Conservation (phyloP, 2,888 invertebrate genomes). For the Dusona sp. region DNA sequence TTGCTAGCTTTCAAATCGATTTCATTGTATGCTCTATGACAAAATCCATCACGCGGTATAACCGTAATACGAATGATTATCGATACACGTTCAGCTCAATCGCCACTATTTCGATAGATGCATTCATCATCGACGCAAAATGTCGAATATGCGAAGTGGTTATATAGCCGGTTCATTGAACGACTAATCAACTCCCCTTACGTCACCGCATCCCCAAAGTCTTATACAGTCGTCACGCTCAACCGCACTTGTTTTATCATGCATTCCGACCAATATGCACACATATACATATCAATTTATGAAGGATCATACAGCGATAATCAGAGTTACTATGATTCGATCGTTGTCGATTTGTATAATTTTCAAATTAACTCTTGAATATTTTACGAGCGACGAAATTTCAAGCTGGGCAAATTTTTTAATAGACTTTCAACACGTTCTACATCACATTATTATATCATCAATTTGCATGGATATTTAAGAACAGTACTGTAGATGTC, state of each 20-base stretch:
- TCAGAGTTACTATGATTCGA: background rate
- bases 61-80: background rate
- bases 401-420: background rate
- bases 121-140: slow-evolving; percentile 18
- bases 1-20: background rate
- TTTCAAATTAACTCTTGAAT: background rate
- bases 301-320: background rate
- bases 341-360: background rate
- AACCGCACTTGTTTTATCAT: slow-evolving; percentile 11
- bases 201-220: slow-evolving; percentile 12
- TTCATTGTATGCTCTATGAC: background rate
- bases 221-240: slow-evolving; percentile 9
- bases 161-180: slow-evolving; percentile 1
- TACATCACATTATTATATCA: background rate
- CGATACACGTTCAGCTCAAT: background rate
- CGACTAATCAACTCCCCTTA: slow-evolving; percentile 20
- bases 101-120: background rate
- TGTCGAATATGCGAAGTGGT: slow-evolving; percentile 34
- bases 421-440: background rate
- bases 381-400: background rate
- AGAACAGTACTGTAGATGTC: background rate
- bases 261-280: background rate
- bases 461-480: background rate
- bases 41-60: background rate
- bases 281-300: background rate